Evolutionary conservation across 1,140 invertebrate genomes (phyloP), one percentile per base, ranked within the genome.

Genomic region (Nomia melanderi): DNA sequence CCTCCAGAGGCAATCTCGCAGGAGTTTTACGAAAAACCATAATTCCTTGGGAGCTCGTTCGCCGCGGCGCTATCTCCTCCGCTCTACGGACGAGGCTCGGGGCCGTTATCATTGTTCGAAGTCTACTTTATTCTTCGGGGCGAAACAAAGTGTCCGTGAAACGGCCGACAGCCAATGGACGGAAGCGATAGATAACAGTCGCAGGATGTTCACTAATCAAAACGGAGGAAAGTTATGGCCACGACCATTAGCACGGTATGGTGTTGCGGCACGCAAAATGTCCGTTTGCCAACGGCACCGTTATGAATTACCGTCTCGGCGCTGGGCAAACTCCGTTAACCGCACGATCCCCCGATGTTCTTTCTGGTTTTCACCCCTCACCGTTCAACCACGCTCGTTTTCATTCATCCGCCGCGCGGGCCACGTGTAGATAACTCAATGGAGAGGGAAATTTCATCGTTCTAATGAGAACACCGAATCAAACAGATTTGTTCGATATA

Each of bases 251-350:
- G 50, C 79, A 41, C 73, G 50, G 77, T 73, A 81, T 60, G 66
- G 79, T 72, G 64, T 47, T 65, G 76, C 41, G 63, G 53, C 79
- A 81, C 69, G 79, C 79, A 72, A 81, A 78, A 60, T 36, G 62
- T n/a, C 67, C 66, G 56, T 62, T 66, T 29, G 25, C 59, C 27
- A 31, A 44, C 54, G 11, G 25, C 31, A 36, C 47, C 29, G 39
- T 23, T 60, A 72, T 72, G 69, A 62, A 20, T 62, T 72, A 62
- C 20, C 3, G 39, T 69, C 33, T 29, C 33, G 33, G 9, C 27
- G 27, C 41, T n/a, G n/a, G 11, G 23, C 41, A 25, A 50, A 50
- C 63, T 31, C 27, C 17, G 29, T 41, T 65, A 41, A 65, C 59
- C 20, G 8, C 59, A 23, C 47, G 33, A 12, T 12, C n/a, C 33